Percentiles rank a stretch among this genome's conserved stretches.
These are phyloP conservation scores for Acrocephalus scirpaceus DNA, from an alignment of 2,797 vertebrate species.

Conservation along the genomic window DNA sequence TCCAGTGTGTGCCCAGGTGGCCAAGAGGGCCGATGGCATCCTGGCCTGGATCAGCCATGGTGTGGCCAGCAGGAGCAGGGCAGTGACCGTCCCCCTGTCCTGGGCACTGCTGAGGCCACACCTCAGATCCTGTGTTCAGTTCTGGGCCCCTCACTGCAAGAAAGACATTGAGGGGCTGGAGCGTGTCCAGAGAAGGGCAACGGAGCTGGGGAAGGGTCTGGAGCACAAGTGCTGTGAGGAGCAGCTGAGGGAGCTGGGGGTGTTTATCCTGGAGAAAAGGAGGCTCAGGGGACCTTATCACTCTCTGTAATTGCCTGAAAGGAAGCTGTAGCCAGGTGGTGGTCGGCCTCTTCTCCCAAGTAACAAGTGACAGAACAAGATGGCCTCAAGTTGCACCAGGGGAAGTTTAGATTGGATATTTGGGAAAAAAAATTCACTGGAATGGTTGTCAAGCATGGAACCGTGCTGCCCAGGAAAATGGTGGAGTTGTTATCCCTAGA, in stretches of 20 bases:
- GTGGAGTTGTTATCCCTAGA: not conserved
- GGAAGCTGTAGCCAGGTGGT: not conserved
- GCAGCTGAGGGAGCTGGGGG: not conserved
- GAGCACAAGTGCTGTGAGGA: not conserved
- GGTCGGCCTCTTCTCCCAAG: accelerated
- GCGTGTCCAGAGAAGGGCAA: accelerated
- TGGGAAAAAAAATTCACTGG: not conserved
- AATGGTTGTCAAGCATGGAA: not conserved
- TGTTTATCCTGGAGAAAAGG: not conserved
- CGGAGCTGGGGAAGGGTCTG: not conserved
- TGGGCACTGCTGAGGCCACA: accelerated
- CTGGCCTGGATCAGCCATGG: not conserved
- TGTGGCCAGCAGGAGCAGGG: not conserved
- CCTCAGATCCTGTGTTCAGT: accelerated
- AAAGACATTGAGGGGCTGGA: not conserved
- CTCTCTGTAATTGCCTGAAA: accelerated
- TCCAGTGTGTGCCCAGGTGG: accelerated
- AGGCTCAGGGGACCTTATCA: accelerated
- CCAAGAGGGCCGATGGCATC: not conserved
- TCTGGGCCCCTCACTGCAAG: not conserved
- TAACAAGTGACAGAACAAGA: not conserved
- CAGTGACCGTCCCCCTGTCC: not conserved
- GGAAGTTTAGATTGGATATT: not conserved
- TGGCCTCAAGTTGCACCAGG: accelerated
- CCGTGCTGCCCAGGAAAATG: not conserved